Base-by-base conservation (phyloP, 2,888 invertebrate genomes). In the Carpatolechia fugitivella region DNA sequence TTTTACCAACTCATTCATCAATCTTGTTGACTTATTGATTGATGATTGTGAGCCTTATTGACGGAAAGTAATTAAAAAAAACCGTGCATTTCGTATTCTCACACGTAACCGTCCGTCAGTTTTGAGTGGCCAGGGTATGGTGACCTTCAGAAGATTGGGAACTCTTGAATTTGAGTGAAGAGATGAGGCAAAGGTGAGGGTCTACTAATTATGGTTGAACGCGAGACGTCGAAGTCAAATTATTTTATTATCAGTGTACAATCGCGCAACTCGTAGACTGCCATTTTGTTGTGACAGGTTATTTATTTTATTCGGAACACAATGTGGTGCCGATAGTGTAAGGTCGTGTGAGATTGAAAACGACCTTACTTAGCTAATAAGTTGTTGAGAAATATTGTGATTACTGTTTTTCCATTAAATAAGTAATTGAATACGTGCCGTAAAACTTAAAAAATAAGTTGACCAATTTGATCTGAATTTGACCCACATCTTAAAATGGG, bases 11-110 rank as follows among this genome's bases (percentile, higher is more conserved):
- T 65, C 79, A 76, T 84, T 78, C 80, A 90, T 90, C 83, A 88
- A 84, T 88, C 85, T 81, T 65, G 70, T 72, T 79, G 85, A 85
- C 80, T 86, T 76, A 78, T 85, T 87, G 89, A 88, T 89, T 87
- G 78, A 88, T 89, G 84, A 83, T 77, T 77, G 74, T 66, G 51
- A 68, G 68, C 66, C 62, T 66, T 74, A 82, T 81, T 82, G 87
- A 85, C 82, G 75, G 76, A 81, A 77, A 77, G 81, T 87, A 86
- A 89, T 89, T 89, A 88, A 84, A 88, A 24, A 84, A 82, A 78
- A 67, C 68, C 70, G 69, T 66, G 35, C 44, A 65, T 72, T 69
- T 71, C 70, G 69, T 71, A 72, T 76, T 72, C 71, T 76, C 69
- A 70, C 65, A 74, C 66, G 64, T 63, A 61, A 65, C 60, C 55